Evolutionary conservation across 2,797 vertebrate species (phyloP).

Genomic region (Prionace glauca): DNA sequence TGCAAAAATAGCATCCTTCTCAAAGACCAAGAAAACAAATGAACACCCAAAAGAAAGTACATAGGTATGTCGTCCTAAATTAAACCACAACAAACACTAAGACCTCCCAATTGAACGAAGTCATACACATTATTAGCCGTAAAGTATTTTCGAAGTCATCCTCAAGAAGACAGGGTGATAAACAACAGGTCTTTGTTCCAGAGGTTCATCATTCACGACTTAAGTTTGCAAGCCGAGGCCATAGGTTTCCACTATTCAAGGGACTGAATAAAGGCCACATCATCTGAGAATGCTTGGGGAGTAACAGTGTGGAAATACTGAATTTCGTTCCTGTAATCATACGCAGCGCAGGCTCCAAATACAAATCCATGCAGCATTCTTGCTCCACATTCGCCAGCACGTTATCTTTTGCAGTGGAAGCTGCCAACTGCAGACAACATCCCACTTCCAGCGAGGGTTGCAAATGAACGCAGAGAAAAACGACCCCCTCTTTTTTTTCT

Average conservation of each 20-base stretch:
- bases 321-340: not conserved
- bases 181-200: slow-evolving; percentile 12
- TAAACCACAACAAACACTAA: slow-evolving; percentile 22
- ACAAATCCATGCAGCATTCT: slow-evolving; percentile 33
- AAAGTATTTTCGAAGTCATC: not conserved
- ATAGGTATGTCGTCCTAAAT: not conserved
- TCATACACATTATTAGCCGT: slow-evolving; percentile 1
- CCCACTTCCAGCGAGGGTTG: too few relatives aligned
- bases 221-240: not conserved
- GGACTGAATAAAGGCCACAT: slow-evolving; percentile 6
- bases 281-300: not conserved
- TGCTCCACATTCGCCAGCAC: not conserved
- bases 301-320: not conserved
- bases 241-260: not conserved
- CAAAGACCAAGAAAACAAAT: slow-evolving; percentile 29
- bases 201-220: slow-evolving; percentile 21
- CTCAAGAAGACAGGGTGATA: not conserved
- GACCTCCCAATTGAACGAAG: not conserved
- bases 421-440: not conserved
- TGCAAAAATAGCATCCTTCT: slow-evolving; percentile 37
- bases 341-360: slow-evolving; percentile 16
- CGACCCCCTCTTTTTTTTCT: not conserved
- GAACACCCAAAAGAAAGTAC: slow-evolving; percentile 25
- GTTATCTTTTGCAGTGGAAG: not conserved
- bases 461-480: not conserved